Percentiles rank a stretch among this genome's conserved stretches.
These are phyloP conservation scores for Thymelicus lineola DNA, from an alignment of 2,888 invertebrate genomes.

Conservation along the genomic window DNA sequence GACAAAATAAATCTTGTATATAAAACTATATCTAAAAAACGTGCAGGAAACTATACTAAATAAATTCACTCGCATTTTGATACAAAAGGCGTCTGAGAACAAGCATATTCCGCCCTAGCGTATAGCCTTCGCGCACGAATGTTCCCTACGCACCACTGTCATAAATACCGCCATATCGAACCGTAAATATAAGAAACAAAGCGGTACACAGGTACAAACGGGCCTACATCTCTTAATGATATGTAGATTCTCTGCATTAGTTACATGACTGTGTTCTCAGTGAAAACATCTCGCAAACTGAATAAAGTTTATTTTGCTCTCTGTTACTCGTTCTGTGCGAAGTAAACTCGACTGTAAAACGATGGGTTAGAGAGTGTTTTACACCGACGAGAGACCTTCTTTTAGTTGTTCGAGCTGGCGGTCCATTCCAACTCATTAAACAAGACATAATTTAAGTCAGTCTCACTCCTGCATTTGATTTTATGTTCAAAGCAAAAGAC, in stretches of 20 bases:
- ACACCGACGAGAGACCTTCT: constrained; percentile 4
- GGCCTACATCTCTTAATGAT: constrained; percentile 84
- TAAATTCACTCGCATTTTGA: constrained; percentile 52
- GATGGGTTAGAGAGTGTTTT: constrained; percentile 42
- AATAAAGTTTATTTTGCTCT: constrained; percentile 38
- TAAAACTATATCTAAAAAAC: not conserved
- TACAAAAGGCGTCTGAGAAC: constrained; percentile 76
- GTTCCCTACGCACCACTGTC: constrained; percentile 65
- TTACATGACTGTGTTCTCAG: constrained; percentile 83
- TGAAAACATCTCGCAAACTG: constrained; percentile 80
- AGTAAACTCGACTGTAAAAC: constrained; percentile 47
- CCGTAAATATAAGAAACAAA: constrained; percentile 82
- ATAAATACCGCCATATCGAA: constrained; percentile 77
- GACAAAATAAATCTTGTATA: too few species aligned
- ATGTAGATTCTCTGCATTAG: constrained; percentile 84
- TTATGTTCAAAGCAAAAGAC: constrained; percentile 50
- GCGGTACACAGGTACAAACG: constrained; percentile 82
- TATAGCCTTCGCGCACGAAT: constrained; percentile 55
- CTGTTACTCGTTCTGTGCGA: constrained; percentile 45
- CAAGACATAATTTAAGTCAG: constrained; percentile 83
- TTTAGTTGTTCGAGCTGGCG: constrained; percentile 49
- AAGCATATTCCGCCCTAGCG: constrained; percentile 58
- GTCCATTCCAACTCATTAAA: constrained; percentile 79
- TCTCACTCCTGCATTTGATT: constrained; percentile 52
- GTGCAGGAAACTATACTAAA: not conserved